A percentile compares a stretch with the other conserved stretches of the same genome.
Evolutionary conservation across 2,888 invertebrate species (phyloP).

Genomic region (Parthenolecanium corni): DNA sequence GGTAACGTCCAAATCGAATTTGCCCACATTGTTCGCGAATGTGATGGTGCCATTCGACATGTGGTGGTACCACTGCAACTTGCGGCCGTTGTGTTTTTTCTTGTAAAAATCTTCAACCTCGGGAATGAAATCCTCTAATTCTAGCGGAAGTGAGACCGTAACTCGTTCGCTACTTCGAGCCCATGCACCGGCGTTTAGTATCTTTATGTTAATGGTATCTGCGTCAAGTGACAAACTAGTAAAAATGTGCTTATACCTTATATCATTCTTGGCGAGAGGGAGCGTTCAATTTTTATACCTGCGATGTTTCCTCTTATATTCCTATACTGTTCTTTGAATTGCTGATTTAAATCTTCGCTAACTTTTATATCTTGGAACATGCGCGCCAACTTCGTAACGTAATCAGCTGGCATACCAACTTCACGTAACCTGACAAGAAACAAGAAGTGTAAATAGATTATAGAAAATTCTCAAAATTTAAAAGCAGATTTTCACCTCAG

Average conservation of each 20-base stretch:
- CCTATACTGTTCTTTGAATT: constrained; percentile 66
- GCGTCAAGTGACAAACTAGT: constrained; percentile 34
- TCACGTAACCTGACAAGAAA: constrained; percentile 53
- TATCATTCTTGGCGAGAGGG: too few species aligned
- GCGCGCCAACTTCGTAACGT: constrained; percentile 91
- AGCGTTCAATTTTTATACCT: constrained; percentile 37
- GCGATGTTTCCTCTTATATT: constrained; percentile 53
- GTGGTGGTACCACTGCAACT: constrained; percentile 97
- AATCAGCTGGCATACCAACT: constrained; percentile 99
- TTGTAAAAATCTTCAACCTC: constrained; percentile 98
- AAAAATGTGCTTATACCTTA: neutral
- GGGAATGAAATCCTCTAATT: constrained; percentile 96
- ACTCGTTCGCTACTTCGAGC: constrained; percentile 88
- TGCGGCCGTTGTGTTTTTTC: constrained; percentile 92
- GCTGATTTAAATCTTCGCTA: constrained; percentile 89
- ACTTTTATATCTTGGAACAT: constrained; percentile 99
- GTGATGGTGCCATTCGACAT: constrained; percentile 99
- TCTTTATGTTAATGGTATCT: constrained; percentile 94
- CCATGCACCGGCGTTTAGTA: constrained; percentile 98
- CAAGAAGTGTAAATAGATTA: neutral
- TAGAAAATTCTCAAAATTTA: neutral
- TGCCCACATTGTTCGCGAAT: constrained; percentile 80
- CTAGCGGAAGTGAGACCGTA: constrained; percentile 89
- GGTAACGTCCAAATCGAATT: constrained; percentile 95
- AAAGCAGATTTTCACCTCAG: neutral